A percentile compares a stretch with the other conserved stretches of the same genome.
These are phyloP conservation scores for Malacoctenus gilli DNA, from an alignment of 2,797 vertebrate genomes.

Conservation along the genomic window DNA sequence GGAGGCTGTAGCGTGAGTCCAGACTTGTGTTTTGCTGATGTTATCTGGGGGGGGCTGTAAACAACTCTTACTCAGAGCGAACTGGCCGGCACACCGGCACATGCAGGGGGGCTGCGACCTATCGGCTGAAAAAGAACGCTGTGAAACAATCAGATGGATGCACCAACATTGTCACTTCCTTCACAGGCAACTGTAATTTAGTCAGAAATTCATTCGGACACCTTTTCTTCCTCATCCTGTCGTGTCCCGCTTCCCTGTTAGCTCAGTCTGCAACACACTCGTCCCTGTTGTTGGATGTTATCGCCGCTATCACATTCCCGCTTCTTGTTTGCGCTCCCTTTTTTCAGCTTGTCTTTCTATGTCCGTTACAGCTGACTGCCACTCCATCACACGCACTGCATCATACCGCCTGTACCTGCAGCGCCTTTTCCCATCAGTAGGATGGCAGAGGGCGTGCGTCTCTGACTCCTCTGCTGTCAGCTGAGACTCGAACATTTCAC, in stretches of 20 bases:
- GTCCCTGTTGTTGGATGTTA: slow-evolving; percentile 46
- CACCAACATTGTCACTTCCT: too few species aligned
- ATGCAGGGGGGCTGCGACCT: slow-evolving; percentile 26
- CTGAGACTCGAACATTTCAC: background rate
- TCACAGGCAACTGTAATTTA: too few species aligned
- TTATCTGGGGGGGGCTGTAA: slow-evolving; percentile 70
- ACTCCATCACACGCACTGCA: slow-evolving; percentile 64
- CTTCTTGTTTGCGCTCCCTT: slow-evolving; percentile 34
- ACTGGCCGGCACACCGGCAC: slow-evolving; percentile 42
- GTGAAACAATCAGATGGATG: background rate
- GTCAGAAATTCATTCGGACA: slow-evolving; percentile 11
- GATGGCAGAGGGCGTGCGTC: too few species aligned
- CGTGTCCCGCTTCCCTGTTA: slow-evolving; percentile 3
- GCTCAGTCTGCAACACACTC: slow-evolving; percentile 22
- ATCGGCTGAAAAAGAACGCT: slow-evolving; percentile 29
- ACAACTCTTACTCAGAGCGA: slow-evolving; percentile 67
- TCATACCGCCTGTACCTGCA: slow-evolving; percentile 21
- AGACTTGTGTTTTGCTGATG: slow-evolving; percentile 76
- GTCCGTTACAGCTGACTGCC: slow-evolving; percentile 59
- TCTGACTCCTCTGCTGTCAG: slow-evolving; percentile 12
- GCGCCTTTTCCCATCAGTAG: slow-evolving; percentile 5
- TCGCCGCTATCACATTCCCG: slow-evolving; percentile 56
- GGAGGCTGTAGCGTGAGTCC: slow-evolving; percentile 73
- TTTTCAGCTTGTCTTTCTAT: slow-evolving; percentile 49
- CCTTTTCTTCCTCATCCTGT: background rate